Base-by-base conservation (phyloP, 2,888 invertebrate species). In the Drosophila tanythrix region DNA sequence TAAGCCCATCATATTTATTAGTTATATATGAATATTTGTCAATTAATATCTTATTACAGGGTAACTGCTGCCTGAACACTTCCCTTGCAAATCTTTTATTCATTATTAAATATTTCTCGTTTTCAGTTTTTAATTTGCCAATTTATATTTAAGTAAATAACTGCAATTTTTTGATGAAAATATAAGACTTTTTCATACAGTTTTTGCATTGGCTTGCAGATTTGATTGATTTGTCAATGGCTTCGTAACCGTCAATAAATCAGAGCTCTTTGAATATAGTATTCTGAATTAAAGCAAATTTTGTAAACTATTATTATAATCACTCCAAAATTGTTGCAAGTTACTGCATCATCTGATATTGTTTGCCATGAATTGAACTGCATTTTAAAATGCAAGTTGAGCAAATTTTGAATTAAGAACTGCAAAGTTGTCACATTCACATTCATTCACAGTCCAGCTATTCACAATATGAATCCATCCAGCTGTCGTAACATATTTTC, bases 401-500 rank as follows among this genome's bases (percentile, higher is more conserved):
- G 15, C 15, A 15, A 25, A 25, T 46, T 25, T 46, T 25, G 13
- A 15, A 4, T 46, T 25, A 25, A 25, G 3, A 46, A 25, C 15
- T 46, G 2, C 2, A 8, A 7, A 13, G 36, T 15, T 53, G 40
- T 63, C 55, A 33, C 1, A 21, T 21, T 21, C 21, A n/a, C 27
- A 33, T 46, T 57, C 33, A 55, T 36, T 58, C 40, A 43, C 48
- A 59, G 35, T 10, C 7, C 21, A 48, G 52, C 48, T 25, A n/a
- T 38, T 25, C 33, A 58, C 46, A 51, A 31, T 51, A 18, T 25
- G 11, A 57, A 27, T 8, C 58, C 35, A 48, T 48, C 13, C 31
- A 59, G 15, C 25, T 61, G 35, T 13, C 13, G n/a, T 10, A 43
- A 38, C 51, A 50, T 67, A 43, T 66, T 67, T 67, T 25, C 33